Percentiles rank a stretch among this genome's conserved stretches.
These are phyloP conservation scores for Propithecus perrieri DNA, from an alignment of 2,797 vertebrate species.

Conservation along the genomic window DNA sequence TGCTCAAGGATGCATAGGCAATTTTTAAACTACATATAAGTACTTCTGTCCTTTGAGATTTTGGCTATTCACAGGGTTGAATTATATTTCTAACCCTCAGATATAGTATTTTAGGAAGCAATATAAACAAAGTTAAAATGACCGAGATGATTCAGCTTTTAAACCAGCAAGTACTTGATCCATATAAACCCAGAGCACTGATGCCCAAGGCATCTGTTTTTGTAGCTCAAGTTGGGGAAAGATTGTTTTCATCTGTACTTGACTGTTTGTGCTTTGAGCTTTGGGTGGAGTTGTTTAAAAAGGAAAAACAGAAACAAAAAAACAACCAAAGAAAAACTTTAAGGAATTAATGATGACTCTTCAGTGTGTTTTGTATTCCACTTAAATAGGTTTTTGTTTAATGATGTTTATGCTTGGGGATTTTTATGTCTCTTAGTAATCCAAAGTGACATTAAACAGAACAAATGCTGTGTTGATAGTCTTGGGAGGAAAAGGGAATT, in stretches of 20 bases:
- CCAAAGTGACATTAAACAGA: constrained; percentile 75
- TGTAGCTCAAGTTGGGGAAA: constrained; percentile 43
- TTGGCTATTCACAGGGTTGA: not conserved
- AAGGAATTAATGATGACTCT: constrained; percentile 79
- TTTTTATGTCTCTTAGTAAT: constrained; percentile 78
- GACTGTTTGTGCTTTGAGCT: constrained; percentile 65
- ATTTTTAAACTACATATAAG: not conserved
- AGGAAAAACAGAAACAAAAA: constrained; percentile 58
- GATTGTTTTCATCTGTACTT: constrained; percentile 73
- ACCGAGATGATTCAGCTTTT: constrained; percentile 53
- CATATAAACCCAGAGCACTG: not conserved
- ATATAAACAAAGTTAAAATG: constrained; percentile 60
- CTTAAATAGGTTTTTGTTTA: constrained; percentile 80
- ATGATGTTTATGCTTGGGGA: constrained; percentile 78
- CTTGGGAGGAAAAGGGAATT: constrained; percentile 59
- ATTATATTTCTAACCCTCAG: constrained; percentile 28
- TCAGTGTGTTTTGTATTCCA: constrained; percentile 76
- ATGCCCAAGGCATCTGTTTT: constrained; percentile 58
- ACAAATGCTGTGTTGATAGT: constrained; percentile 65
- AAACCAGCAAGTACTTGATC: constrained; percentile 53
- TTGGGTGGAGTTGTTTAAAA: constrained; percentile 77
- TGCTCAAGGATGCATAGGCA: not conserved
- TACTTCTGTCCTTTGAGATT: constrained; percentile 15
- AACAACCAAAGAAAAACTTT: constrained; percentile 73
- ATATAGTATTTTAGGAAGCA: constrained; percentile 41